Conservation (phyloP, 1,140 invertebrate species). For the Bombus confusus region DNA sequence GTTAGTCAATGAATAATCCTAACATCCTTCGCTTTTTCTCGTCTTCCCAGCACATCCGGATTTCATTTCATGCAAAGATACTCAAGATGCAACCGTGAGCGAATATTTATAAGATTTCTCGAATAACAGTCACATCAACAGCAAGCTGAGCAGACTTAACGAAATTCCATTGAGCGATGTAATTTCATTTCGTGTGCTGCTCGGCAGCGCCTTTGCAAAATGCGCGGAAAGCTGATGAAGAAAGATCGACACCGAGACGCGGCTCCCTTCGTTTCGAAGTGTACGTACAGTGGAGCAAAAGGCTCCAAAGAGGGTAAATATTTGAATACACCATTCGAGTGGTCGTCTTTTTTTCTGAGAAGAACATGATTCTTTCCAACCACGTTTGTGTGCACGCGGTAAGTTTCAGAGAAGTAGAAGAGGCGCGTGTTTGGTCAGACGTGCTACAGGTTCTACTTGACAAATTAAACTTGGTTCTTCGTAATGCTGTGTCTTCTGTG, state of each 20-base stretch:
- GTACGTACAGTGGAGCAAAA: not conserved
- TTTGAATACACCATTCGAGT: not conserved
- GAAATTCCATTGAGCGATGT: slow-evolving; percentile 75
- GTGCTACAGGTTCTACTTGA: no score
- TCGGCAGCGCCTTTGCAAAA: slow-evolving; percentile 28
- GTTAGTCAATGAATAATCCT: not conserved
- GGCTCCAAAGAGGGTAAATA: not conserved
- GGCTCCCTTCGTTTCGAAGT: not conserved
- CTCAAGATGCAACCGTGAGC: not conserved
- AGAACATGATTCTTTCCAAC: not conserved
- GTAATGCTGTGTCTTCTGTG: not conserved
- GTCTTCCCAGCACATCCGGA: not conserved
- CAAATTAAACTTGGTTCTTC: not conserved
- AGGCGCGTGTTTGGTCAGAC: not conserved
- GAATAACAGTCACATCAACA: not conserved
- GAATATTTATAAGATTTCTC: not conserved
- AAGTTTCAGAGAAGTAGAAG: not conserved
- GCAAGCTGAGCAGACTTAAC: slow-evolving; percentile 62
- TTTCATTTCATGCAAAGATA: not conserved
- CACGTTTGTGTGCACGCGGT: not conserved
- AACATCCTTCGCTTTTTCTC: not conserved
- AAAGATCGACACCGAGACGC: slow-evolving; percentile 15
- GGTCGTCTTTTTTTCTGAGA: not conserved
- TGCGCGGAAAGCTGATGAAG: not conserved
- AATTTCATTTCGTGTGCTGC: slow-evolving; percentile 72